phyloP scores from a whole-genome alignment of 92 coral and sea anemone genomes.

The Palythoa grandiflora region DNA sequence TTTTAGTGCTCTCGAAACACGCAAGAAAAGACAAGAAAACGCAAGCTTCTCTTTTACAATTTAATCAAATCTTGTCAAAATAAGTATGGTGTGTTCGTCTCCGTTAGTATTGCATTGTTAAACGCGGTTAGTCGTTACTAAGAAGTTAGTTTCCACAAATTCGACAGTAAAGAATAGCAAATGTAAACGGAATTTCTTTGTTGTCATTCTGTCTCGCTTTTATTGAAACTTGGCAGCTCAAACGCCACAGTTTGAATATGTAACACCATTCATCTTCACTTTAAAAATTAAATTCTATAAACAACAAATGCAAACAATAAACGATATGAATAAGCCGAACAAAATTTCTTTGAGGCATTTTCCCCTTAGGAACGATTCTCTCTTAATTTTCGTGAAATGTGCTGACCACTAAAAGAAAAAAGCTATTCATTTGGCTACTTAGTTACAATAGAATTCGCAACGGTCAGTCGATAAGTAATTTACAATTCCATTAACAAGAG shows the following conservation, averaged over 20 bases:
- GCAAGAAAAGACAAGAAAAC: slow-evolving; percentile 21
- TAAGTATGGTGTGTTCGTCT: slow-evolving; percentile 50
- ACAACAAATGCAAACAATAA: slow-evolving; percentile 83
- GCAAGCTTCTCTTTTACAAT: slow-evolving; percentile 75
- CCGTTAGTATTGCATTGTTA: slow-evolving; percentile 95
- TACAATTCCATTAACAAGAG: slow-evolving; percentile 86
- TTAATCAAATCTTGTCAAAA: slow-evolving; percentile 73
- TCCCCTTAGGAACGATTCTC: slow-evolving; percentile 33
- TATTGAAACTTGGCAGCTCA: slow-evolving; percentile 65
- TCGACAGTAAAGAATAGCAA: slow-evolving; percentile 50
- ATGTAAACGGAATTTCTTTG: slow-evolving; percentile 46
- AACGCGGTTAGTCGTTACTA: slow-evolving; percentile 88
- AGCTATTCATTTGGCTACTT: slow-evolving; percentile 12
- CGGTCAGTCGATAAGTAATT: slow-evolving; percentile 72
- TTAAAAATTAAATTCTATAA: slow-evolving; percentile 92
- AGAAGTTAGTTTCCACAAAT: slow-evolving; percentile 46
- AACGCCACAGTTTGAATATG: slow-evolving; percentile 69
- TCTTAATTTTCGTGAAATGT: slow-evolving; percentile 34
- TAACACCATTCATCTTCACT: slow-evolving; percentile 76
- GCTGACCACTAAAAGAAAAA: background rate
- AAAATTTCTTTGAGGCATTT: slow-evolving; percentile 50
- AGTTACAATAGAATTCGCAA: slow-evolving; percentile 80
- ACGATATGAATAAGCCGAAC: slow-evolving; percentile 53
- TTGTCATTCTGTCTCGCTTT: slow-evolving; percentile 49
- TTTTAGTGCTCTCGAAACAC: slow-evolving; percentile 40